Base-by-base conservation (phyloP, 2,888 invertebrate genomes). In the Podotricha telesiphe region DNA sequence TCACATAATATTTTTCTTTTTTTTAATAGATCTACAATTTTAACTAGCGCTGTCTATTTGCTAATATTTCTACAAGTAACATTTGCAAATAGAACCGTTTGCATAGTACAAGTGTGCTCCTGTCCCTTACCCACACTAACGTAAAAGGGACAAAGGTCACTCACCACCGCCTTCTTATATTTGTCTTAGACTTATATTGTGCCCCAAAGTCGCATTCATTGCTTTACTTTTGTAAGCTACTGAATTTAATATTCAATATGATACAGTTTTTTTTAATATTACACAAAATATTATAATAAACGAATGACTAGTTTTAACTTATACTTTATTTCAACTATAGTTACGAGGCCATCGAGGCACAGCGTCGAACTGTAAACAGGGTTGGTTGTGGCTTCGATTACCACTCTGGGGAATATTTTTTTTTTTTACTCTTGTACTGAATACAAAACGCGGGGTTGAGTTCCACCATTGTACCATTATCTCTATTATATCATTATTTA, bases 141-240 rank as follows among this genome's bases (percentile, higher is more conserved):
- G 70, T 68, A 77, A 77, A 84, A 86, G 86, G 89, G 89, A 88
- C 89, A 92, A 87, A 92, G 93, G 92, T 91, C 92, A 88, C 91
- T 88, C 88, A 86, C 90, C 77, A 78, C 83, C 83, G 83, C 83
- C 85, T 91, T 92, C 92, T 91, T 93, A 92, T 91, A 92, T 93
- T 93, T 93, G 92, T 91, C 91, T 91, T 91, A 93, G 92, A 87
- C 88, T 81, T 87, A 86, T 89, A 89, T 88, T 88, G 87, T 75
- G 80, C 83, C 82, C 78, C 79, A 83, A 86, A 87, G 86, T 88
- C 75, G 67, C 71, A 73, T 72, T 75, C 59, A 20, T 66, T 59
- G 56, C 58, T 42, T 55, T 40, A 42, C 55, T 65, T 65, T 48
- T 72, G 58, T 72, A 66, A 64, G 51, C 55, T 70, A 59, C 17